A percentile compares a stretch with the other conserved stretches of the same genome.
Conservation (phyloP, 2,113 vertebrate species). For the Pachycephala philippinensis region DNA sequence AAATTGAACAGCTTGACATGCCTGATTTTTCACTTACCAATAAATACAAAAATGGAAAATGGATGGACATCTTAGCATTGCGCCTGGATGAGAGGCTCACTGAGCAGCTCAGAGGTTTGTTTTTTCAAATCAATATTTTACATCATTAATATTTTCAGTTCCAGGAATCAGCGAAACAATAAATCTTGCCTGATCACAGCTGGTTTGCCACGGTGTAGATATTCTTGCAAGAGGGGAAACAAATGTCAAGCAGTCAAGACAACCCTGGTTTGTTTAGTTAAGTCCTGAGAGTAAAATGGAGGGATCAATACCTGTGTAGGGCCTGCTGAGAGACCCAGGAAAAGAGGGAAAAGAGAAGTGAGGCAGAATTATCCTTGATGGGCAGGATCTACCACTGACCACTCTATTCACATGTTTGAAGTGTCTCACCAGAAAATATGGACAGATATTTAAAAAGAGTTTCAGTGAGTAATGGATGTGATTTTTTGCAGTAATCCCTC, state of each 20-base stretch:
- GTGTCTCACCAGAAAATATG: not conserved
- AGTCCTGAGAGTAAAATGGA: not conserved
- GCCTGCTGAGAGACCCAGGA: not conserved
- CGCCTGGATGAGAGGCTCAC: not conserved
- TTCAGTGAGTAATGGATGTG: not conserved
- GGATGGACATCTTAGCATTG: constrained; percentile 25
- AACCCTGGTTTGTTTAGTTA: not conserved
- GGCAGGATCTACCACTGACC: not conserved
- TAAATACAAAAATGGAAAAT: constrained; percentile 51
- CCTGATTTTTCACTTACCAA: constrained; percentile 64
- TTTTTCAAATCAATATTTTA: constrained; percentile 60
- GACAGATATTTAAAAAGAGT: not conserved
- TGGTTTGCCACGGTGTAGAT: not conserved
- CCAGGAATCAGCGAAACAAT: constrained; percentile 41
- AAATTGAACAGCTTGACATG: constrained; percentile 61
- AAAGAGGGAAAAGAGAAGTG: not conserved
- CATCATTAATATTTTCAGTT: constrained; percentile 54
- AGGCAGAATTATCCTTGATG: not conserved
- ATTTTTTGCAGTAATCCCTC: not conserved
- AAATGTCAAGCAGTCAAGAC: not conserved
- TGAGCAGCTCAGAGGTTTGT: not conserved
- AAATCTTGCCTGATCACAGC: not conserved
- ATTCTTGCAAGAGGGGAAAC: not conserved
- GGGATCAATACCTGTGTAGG: not conserved
- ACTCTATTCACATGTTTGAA: not conserved